phyloP scores from a whole-genome alignment of 1,140 invertebrate species.

The Hylaeus volcanicus region DNA sequence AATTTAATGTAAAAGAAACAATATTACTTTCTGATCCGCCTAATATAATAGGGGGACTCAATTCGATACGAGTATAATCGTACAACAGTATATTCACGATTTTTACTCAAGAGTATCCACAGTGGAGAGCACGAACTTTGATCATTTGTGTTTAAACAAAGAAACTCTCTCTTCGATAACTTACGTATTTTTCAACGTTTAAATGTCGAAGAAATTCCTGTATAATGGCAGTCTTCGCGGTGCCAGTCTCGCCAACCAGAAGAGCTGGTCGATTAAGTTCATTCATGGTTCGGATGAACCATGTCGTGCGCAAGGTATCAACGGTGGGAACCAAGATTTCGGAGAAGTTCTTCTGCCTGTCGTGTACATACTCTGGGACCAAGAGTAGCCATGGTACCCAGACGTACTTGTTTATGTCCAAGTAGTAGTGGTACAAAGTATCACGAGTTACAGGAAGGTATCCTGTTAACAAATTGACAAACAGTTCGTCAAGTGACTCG shows the following conservation, averaged over 20 bases:
- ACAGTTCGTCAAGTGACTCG: background rate
- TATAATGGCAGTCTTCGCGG: constrained; percentile 94
- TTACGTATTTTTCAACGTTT: constrained; percentile 86
- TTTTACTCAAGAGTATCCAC: no score
- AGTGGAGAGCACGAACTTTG: no score
- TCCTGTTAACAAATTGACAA: constrained; percentile 72
- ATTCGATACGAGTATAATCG: no score
- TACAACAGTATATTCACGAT: no score
- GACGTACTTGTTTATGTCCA: constrained; percentile 84
- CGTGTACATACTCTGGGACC: constrained; percentile 88
- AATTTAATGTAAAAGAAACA: no score
- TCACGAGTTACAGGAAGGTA: constrained; percentile 85
- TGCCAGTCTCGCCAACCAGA: constrained; percentile 93
- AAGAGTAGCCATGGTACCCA: constrained; percentile 94
- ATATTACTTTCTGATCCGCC: no score
- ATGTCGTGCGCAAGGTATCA: constrained; percentile 90
- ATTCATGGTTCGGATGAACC: constrained; percentile 90
- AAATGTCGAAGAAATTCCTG: constrained; percentile 89
- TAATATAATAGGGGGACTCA: no score
- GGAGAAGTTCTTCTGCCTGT: constrained; percentile 85
- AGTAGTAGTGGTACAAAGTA: constrained; percentile 90
- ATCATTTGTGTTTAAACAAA: no score
- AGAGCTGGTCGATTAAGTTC: constrained; percentile 88
- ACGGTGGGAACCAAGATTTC: constrained; percentile 94
- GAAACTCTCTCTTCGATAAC: constrained; percentile 57